Base-by-base conservation (phyloP, 2,888 invertebrate species). In the Ceraclea dissimilis region DNA sequence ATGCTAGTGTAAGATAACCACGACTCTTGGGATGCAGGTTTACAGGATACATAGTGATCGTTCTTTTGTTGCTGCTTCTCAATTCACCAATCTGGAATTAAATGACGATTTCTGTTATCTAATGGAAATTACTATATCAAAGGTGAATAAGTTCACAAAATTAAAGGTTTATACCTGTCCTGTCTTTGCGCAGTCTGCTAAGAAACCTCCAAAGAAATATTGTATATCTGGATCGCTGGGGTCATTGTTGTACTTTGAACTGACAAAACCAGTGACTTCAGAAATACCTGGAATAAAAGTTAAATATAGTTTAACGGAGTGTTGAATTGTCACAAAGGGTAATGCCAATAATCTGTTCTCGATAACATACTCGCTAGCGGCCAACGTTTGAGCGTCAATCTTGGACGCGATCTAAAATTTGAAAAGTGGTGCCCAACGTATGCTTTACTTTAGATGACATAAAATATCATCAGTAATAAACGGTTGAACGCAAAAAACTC, bases 11-110 rank as follows among this genome's bases (percentile, higher is more conserved):
- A 2, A 89, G 70, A 31, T 81, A 81, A 0, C 97, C 97, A 10
- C 88, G 79, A 62, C 93, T 93, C 68, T 89, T 87, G 0, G 96
- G 93, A 66, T 93, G 87, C 65, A 97, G 70, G 0, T 90, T 83
- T 0, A 90, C 86, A 0, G 92, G 91, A 57, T 90, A 86, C 51
- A 92, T 84, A 65, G 83, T 82, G 54, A 91, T 82, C 49, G 79
- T 77, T 6, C 91, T 74, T 11, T 85, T 84, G 51, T 80, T 80
- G 64, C 86, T 85, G 55, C 84, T 86, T 0, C 84, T 73, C 43
- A 80, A 74, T 69, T 91, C 91, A 0, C 91, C 91, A 2, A 91
- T 90, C 54, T 54, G 26, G 2, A 18, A 43, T 39, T n/a, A 39
- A 39, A 39, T 4, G 39, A 31, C 26, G 5, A 26, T 4, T 26